phyloP scores from a whole-genome alignment of 2,888 invertebrate species.

The Operophtera brumata region DNA sequence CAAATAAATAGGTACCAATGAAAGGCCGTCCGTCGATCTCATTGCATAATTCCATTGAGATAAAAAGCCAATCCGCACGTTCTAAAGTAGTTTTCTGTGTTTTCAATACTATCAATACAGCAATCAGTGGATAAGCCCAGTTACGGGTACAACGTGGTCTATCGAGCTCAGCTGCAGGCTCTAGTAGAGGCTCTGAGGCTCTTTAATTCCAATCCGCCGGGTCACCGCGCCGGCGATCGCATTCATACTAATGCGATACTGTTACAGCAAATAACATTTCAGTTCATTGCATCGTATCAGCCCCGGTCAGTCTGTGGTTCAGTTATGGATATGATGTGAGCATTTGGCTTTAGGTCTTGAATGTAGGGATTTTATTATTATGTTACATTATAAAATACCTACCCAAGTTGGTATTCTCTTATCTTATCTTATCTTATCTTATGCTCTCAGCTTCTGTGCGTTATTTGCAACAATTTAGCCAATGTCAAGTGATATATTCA shows the following conservation, averaged over 20 bases:
- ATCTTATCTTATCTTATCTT: no score
- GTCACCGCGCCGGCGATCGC: slow-evolving; percentile 9
- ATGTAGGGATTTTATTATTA: no score
- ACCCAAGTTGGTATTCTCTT: no score
- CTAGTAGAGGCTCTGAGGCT: slow-evolving; percentile 15
- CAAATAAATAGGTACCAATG: neutral
- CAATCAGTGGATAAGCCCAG: slow-evolving; percentile 24
- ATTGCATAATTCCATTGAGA: neutral
- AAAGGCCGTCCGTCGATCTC: neutral
- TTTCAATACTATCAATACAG: slow-evolving; percentile 8
- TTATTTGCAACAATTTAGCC: no score
- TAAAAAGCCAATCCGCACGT: neutral
- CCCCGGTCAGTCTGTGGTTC: neutral
- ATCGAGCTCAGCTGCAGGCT: slow-evolving; percentile 30
- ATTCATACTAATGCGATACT: slow-evolving; percentile 32
- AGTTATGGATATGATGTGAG: neutral
- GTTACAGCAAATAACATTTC: slow-evolving; percentile 25
- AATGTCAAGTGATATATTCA: no score
- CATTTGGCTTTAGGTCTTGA: neutral
- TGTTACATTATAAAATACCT: no score
- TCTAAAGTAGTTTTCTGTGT: neutral
- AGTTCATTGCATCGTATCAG: slow-evolving; percentile 8
- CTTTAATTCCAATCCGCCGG: slow-evolving; percentile 23
- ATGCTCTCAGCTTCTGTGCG: no score
- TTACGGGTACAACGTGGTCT: slow-evolving; percentile 23